phyloP scores from a whole-genome alignment of 2,113 vertebrate genomes.

The Sapayoa aenigma region DNA sequence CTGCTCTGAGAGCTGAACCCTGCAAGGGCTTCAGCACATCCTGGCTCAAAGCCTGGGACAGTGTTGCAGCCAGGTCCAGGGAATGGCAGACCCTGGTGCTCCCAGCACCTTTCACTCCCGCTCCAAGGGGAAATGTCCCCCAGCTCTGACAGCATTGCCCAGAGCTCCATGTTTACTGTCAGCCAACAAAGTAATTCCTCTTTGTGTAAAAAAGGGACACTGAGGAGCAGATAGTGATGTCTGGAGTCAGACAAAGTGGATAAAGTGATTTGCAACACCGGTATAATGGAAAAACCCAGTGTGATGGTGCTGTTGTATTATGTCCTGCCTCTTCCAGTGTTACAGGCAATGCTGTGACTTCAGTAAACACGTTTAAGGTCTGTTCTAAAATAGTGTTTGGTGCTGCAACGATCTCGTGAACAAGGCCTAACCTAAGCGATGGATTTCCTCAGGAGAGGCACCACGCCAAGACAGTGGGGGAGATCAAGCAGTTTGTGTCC shows the following conservation, averaged over 20 bases:
- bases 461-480: constrained; percentile 94
- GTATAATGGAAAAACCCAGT: neutral
- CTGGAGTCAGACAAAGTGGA: neutral
- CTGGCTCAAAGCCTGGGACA: neutral
- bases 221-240: neutral
- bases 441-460: constrained; percentile 85
- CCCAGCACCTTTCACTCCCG: neutral
- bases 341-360: neutral
- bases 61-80: neutral
- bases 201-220: neutral
- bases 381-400: neutral
- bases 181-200: neutral
- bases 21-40: neutral
- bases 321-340: neutral
- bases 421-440: neutral
- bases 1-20: neutral
- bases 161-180: neutral
- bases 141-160: neutral
- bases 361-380: neutral
- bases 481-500: constrained; percentile 98
- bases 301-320: neutral
- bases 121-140: neutral
- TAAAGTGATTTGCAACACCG: neutral
- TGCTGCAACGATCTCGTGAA: neutral
- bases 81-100: neutral